Conservation (phyloP, 2,113 vertebrate genomes). For the Pteruthius melanotis region DNA sequence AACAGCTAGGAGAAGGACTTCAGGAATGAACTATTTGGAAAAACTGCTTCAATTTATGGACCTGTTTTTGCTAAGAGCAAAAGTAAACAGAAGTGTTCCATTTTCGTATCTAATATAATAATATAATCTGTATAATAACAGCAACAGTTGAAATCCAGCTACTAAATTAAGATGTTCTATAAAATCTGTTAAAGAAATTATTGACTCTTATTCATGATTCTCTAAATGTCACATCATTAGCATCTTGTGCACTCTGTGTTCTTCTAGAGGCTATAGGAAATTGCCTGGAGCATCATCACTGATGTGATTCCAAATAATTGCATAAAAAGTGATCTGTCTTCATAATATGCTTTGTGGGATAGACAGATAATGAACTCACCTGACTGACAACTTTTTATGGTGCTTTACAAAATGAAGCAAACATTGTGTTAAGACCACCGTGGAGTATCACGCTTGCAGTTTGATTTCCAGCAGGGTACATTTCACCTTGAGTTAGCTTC, state of each 20-base stretch:
- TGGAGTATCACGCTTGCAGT: not conserved
- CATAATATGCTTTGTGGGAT: not conserved
- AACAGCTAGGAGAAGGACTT: not conserved
- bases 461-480: conserved; percentile 8
- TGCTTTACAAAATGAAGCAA: not conserved
- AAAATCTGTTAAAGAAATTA: not conserved
- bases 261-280: not conserved
- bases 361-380: not conserved
- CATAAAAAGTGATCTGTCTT: not conserved
- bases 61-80: not conserved
- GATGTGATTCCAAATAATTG: not conserved
- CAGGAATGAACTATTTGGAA: not conserved
- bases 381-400: not conserved
- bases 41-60: not conserved
- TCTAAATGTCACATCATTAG: not conserved
- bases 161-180: not conserved
- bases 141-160: not conserved
- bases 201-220: not conserved
- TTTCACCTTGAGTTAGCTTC: conserved; percentile 23
- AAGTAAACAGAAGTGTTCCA: not conserved
- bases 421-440: not conserved
- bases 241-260: not conserved
- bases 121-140: not conserved
- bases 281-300: not conserved
- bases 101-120: not conserved